These are phyloP conservation scores for Delia radicum DNA, from an alignment of 1,140 invertebrate genomes.

Conservation along the genomic window DNA sequence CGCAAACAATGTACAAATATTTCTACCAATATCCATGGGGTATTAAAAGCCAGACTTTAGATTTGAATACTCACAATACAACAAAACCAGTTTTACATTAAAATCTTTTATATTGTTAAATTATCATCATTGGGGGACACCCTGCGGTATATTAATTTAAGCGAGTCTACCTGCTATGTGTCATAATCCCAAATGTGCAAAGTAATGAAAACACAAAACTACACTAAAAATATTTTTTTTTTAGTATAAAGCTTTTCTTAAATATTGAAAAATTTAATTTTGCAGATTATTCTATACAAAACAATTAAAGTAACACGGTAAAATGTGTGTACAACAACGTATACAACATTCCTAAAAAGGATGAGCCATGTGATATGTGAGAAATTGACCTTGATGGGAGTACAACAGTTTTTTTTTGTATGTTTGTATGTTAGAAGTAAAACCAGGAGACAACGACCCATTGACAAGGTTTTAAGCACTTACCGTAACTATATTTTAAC, in stretches of 20 bases:
- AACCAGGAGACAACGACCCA: neutral
- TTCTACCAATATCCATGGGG: neutral
- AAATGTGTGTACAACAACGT: neutral
- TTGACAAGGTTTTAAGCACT: neutral
- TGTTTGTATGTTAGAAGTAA: neutral
- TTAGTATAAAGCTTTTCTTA: neutral
- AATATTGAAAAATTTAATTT: neutral
- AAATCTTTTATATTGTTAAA: neutral
- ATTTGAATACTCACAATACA: neutral
- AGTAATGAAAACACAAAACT: neutral
- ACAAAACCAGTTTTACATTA: too few relatives aligned
- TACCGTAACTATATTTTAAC: neutral
- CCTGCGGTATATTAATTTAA: slow-evolving; percentile 4
- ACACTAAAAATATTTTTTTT: neutral
- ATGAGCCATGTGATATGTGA: slow-evolving; percentile 15
- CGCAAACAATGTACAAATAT: too few relatives aligned
- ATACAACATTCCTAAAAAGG: neutral
- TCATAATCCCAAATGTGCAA: slow-evolving; percentile 7
- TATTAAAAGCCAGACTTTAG: neutral
- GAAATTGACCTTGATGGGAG: slow-evolving; percentile 19
- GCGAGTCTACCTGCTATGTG: slow-evolving; percentile 5
- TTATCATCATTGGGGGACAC: neutral
- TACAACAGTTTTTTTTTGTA: neutral
- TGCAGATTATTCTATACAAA: neutral
- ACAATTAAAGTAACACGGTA: neutral